phyloP scores from a whole-genome alignment of 2,888 invertebrate species.

The Tiliacea citrago region DNA sequence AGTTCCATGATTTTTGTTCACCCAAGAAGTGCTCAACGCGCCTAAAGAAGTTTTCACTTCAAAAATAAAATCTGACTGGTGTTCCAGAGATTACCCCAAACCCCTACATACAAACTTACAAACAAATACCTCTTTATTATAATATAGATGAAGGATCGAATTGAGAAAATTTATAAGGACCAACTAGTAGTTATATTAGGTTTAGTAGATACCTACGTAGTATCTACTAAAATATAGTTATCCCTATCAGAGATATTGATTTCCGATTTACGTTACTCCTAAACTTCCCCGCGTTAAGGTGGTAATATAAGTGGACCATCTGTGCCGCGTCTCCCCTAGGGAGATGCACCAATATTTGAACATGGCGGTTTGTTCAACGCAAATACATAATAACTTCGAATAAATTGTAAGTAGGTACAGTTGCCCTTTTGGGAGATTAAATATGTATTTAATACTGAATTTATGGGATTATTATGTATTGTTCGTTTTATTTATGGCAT shows the following conservation, averaged over 20 bases:
- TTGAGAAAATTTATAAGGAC: not conserved
- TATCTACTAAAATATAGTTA: not conserved
- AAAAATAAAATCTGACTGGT: too few species aligned
- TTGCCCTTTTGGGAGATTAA: slow-evolving; percentile 60
- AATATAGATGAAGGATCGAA: too few species aligned
- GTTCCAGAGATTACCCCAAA: too few species aligned
- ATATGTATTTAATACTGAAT: slow-evolving; percentile 55
- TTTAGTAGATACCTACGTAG: slow-evolving; percentile 3
- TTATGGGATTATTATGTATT: slow-evolving; percentile 56
- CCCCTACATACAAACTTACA: too few species aligned
- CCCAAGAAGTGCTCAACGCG: too few species aligned
- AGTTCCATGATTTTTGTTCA: too few species aligned
- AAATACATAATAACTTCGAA: slow-evolving; percentile 60
- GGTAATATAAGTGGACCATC: slow-evolving; percentile 86
- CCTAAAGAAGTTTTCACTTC: too few species aligned
- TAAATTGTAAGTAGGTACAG: slow-evolving; percentile 63
- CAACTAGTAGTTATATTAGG: not conserved
- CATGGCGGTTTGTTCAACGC: slow-evolving; percentile 63
- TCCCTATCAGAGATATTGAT: slow-evolving; percentile 77
- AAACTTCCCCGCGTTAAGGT: slow-evolving; percentile 78
- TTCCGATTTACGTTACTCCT: slow-evolving; percentile 78
- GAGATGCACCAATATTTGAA: slow-evolving; percentile 68
- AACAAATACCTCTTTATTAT: too few species aligned
- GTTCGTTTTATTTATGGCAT: slow-evolving; percentile 19
- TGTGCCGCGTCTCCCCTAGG: slow-evolving; percentile 80